phyloP scores from a whole-genome alignment of 2,888 invertebrate genomes.

The Octodonta nipae region DNA sequence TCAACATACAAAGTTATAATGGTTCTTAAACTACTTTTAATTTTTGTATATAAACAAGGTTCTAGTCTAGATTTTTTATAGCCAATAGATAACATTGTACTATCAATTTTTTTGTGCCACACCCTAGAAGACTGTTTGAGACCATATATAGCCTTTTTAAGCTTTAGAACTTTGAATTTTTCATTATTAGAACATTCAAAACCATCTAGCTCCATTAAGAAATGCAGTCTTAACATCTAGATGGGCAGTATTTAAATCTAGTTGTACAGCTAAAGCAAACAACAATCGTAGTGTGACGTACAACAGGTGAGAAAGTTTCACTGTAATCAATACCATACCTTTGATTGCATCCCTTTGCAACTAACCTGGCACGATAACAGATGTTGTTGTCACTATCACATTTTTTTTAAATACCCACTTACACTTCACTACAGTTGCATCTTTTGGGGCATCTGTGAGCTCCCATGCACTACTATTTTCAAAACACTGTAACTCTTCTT shows the following conservation, averaged over 20 bases:
- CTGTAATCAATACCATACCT: neutral
- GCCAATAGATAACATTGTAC: constrained; percentile 1
- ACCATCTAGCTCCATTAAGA: constrained; percentile 14
- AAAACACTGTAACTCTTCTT: constrained; percentile 2
- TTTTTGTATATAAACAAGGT: constrained; percentile 15
- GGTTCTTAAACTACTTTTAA: constrained; percentile 8
- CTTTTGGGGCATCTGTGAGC: constrained; percentile 2
- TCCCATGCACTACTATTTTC: constrained; percentile 5
- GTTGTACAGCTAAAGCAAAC: constrained; percentile 12
- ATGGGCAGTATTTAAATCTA: constrained; percentile 11
- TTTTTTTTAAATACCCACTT: constrained; percentile 6
- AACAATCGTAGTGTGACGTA: constrained; percentile 9
- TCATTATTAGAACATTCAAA: neutral
- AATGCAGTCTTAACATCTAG: constrained; percentile 20
- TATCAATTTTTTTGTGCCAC: constrained; percentile 6
- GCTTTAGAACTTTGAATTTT: neutral
- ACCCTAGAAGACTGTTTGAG: constrained; percentile 7
- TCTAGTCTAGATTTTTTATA: constrained; percentile 13
- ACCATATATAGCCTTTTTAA: constrained; percentile 3
- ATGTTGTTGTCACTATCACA: neutral
- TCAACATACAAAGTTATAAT: constrained; percentile 13
- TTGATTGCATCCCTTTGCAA: neutral
- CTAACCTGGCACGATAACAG: neutral
- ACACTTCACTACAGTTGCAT: constrained; percentile 4
- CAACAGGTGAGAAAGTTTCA: neutral